Conservation (phyloP, 2,113 vertebrate genomes). For the Catharus minimus region DNA sequence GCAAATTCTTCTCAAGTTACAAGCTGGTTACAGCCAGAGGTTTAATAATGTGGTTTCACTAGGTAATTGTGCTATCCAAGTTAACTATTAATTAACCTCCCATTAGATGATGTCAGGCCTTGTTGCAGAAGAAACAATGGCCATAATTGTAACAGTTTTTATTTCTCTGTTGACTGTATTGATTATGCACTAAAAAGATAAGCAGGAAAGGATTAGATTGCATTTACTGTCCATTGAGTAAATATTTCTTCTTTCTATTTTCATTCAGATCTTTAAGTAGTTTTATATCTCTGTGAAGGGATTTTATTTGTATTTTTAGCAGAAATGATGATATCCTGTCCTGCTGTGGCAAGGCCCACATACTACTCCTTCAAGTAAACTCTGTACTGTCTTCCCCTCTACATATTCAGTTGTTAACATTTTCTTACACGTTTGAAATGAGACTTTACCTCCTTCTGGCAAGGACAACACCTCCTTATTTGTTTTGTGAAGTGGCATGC, state of each 20-base stretch:
- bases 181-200: not conserved
- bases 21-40: not conserved
- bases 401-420: not conserved
- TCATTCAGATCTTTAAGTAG: not conserved
- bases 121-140: not conserved
- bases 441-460: not conserved
- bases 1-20: constrained; percentile 36
- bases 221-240: not conserved
- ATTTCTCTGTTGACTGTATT: not conserved
- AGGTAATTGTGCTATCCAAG: constrained; percentile 16
- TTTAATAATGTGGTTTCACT: constrained; percentile 28
- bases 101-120: not conserved
- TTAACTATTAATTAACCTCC: constrained; percentile 54
- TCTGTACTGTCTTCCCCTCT: not conserved
- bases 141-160: not conserved
- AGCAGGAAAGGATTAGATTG: not conserved
- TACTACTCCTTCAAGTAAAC: not conserved
- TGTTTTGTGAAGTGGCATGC: not conserved
- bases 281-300: not conserved
- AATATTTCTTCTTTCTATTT: not conserved
- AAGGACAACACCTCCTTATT: not conserved
- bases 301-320: not conserved
- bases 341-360: not conserved
- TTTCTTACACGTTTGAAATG: not conserved
- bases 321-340: not conserved